Percentiles rank a stretch among this genome's conserved stretches.
These are phyloP conservation scores for Plutella xylostella DNA, from an alignment of 2,888 invertebrate genomes.

Conservation along the genomic window DNA sequence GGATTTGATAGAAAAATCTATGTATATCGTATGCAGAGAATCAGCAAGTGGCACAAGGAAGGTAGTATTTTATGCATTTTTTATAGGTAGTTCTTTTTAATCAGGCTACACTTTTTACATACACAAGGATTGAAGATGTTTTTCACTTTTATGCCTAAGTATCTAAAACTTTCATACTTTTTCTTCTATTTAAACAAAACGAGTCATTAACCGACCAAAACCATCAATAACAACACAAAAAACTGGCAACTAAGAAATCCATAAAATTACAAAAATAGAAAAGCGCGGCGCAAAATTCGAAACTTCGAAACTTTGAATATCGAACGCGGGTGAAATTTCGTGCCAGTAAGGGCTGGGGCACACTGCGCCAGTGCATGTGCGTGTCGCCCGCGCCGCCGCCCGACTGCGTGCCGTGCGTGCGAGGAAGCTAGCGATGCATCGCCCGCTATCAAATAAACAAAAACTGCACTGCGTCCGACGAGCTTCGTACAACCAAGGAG, in stretches of 20 bases:
- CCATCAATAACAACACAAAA: no score
- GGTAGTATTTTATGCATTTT: neutral
- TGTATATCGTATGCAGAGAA: no score
- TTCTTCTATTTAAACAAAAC: neutral
- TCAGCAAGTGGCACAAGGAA: conserved; percentile 24
- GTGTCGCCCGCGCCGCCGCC: conserved; percentile 53
- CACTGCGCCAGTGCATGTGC: conserved; percentile 34
- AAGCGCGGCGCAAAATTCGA: no score
- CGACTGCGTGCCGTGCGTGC: conserved; percentile 58
- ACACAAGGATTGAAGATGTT: neutral
- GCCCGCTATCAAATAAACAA: conserved; percentile 62
- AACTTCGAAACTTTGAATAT: no score
- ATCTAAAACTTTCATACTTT: neutral
- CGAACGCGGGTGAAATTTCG: conserved; percentile 2
- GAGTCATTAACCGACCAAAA: neutral
- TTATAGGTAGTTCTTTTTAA: no score
- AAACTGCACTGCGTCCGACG: conserved; percentile 32
- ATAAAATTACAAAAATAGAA: no score
- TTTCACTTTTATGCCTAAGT: neutral
- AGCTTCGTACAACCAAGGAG: conserved; percentile 9
- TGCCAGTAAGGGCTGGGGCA: conserved; percentile 8
- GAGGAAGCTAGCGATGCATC: conserved; percentile 49
- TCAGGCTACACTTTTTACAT: no score
- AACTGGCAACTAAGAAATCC: no score
- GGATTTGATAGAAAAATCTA: conserved; percentile 44